These are phyloP conservation scores for Poecilia wingei DNA, from an alignment of 2,797 vertebrate species.

Conservation along the genomic window DNA sequence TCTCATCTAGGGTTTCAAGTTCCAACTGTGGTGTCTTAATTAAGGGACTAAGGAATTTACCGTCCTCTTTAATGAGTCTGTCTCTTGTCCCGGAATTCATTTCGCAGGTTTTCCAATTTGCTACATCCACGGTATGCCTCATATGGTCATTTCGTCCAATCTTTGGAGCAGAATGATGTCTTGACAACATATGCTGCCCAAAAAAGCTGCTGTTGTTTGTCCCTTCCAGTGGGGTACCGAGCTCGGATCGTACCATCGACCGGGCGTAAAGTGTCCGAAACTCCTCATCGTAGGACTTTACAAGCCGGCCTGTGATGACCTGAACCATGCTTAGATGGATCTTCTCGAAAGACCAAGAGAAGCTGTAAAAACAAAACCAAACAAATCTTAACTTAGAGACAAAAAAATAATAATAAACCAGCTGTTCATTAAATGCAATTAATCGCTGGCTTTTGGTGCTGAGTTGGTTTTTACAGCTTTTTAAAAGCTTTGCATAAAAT, in stretches of 20 bases:
- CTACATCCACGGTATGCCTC: slow-evolving; percentile 84
- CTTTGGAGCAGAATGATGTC: slow-evolving; percentile 79
- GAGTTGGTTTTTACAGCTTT: neutral
- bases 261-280: slow-evolving; percentile 93
- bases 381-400: neutral
- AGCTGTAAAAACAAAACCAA: slow-evolving; percentile 78
- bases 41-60: slow-evolving; percentile 62
- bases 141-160: slow-evolving; percentile 83
- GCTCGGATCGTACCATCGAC: slow-evolving; percentile 83
- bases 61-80: slow-evolving; percentile 71
- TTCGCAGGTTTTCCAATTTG: slow-evolving; percentile 85
- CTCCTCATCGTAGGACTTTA: slow-evolving; percentile 95
- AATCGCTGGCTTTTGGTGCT: neutral
- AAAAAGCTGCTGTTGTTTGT: slow-evolving; percentile 76
- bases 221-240: slow-evolving; percentile 78
- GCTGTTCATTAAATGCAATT: neutral
- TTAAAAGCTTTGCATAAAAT: neutral
- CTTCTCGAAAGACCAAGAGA: slow-evolving; percentile 97
- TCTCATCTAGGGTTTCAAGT: slow-evolving; percentile 78
- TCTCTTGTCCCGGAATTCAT: slow-evolving; percentile 71
- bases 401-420: neutral
- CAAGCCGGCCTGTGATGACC: slow-evolving; percentile 92
- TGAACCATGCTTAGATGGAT: slow-evolving; percentile 97
- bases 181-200: slow-evolving; percentile 76
- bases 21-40: slow-evolving; percentile 76